Evolutionary conservation across 2,113 vertebrate genomes (phyloP).

Genomic region (Morone chrysops): DNA sequence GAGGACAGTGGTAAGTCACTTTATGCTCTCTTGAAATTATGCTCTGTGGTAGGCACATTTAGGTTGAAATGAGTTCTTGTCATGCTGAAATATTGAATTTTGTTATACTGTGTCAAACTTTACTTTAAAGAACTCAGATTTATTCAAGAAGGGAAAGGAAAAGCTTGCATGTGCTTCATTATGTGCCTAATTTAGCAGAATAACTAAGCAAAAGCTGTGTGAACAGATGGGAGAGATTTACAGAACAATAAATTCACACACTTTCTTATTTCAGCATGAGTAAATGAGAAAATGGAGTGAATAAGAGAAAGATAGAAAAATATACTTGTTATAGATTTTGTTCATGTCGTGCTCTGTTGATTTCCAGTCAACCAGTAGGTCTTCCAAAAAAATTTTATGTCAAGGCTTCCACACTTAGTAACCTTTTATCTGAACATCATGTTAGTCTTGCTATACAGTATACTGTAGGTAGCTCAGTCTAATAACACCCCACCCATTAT

Average conservation of each 20-base stretch:
- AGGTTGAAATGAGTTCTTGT: background rate
- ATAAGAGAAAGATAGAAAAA: background rate
- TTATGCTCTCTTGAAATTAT: constrained; percentile 1
- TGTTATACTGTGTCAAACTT: background rate
- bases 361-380: constrained; percentile 9
- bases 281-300: constrained; percentile 12
- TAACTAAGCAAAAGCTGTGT: constrained; percentile 18
- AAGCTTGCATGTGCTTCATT: background rate
- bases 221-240: constrained; percentile 24
- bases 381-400: background rate
- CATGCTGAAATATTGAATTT: constrained; percentile 15
- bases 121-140: background rate
- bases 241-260: background rate
- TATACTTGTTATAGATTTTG: constrained; percentile 7
- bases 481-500: constrained; percentile 12
- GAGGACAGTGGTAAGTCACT: constrained; percentile 87
- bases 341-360: constrained; percentile 23
- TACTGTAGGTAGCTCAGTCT: background rate
- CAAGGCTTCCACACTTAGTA: constrained; percentile 12
- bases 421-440: constrained; percentile 33
- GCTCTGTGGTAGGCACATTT: background rate
- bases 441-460: constrained; percentile 23
- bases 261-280: constrained; percentile 20
- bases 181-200: constrained; percentile 25
- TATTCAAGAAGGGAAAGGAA: background rate